Evolutionary conservation across 2,797 vertebrate species (phyloP), one percentile per base, ranked within the genome.

Genomic region (Tenualosa ilisha): DNA sequence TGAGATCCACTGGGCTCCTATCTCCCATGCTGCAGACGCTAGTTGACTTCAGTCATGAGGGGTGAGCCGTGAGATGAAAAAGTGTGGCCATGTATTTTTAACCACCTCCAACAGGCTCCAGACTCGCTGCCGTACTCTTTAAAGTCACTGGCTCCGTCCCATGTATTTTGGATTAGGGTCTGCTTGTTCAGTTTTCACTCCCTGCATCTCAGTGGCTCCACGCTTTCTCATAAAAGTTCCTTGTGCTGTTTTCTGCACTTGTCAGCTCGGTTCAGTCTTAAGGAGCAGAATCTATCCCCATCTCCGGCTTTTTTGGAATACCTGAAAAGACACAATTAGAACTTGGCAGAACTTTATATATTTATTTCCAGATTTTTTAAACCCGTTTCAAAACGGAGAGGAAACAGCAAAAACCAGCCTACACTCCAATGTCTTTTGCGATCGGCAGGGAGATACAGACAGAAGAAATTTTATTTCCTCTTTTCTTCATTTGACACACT

Each of bases 71-170:
- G 91, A 93, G 94, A 94, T 93, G 91, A 94, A 94, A 94, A 94
- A 94, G 92, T 91, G 91, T 90, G 91, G 92, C 93, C 92, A 92
- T 95, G 92, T 93, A 93, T 95, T 94, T 95, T 94, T 94, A 91
- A 94, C 92, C 87, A 91, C 92, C 93, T 92, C 90, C 93, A 93
- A 93, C 91, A 92, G 93, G 93, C 91, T 90, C 90, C 93, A 93
- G 91, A 91, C 93, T 93, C 92, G 87, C 93, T 93, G 91, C 91
- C 93, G 88, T 90, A 91, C 51, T 46, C 37, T 72, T 88, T 89
- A 86, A 85, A 85, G 86, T 90, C 92, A 93, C 90, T 89, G 91
- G 92, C 92, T 84, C 87, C 89, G 81, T 89, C 91, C 93, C 91
- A 90, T 93, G 92, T 94, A 46, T 94, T 94, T 93, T 91, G 91